Evolutionary conservation across 1,140 invertebrate genomes (phyloP), one percentile per base, ranked within the genome.

Genomic region (Delia radicum): DNA sequence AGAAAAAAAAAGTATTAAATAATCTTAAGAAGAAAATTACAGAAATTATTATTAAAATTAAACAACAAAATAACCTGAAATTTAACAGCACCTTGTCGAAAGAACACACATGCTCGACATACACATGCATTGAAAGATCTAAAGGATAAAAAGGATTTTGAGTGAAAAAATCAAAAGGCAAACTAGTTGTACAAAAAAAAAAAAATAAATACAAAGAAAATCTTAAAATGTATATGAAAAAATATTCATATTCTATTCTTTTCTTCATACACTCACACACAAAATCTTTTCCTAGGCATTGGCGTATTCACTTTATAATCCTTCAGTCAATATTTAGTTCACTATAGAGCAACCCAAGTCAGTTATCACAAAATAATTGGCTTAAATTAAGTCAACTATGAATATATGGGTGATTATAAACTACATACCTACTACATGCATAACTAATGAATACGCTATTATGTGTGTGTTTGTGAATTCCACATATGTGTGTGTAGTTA

Each of bases 351-450:
- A 55, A 21, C 48, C 29, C 33, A 33, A 37, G 65, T 69, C 65
- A 69, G 48, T 55, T 7, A 48, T 48, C 18, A n/a, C n/a, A 18
- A 24, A 55, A 55, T 29, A 67, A 67, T 67, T 73, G 72, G 72
- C 72, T 73, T 73, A 73, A 73, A 73, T 55, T 15, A 73, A 73
- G 72, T 73, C 72, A 73, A 73, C 42, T 73, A 73, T 73, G 71
- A 46, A 55, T 55, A 21, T 15, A 55, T 55, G 48, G 0, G 12
- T 33, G 31, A 6, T 6, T 33, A 12, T 33, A 33, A 10, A 7
- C 33, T 3, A 10, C 8, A 37, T 7, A 10, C 33, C 33, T 37
- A 2, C 13, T 37, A 3, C n/a, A 5, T 21, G 7, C 48, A 55
- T 55, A 21, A 21, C 8, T 6, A 21, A 55, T 24, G 2, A 6